A percentile compares a stretch with the other conserved stretches of the same genome.
Conservation (phyloP, 2,113 vertebrate genomes). For the Cyprinus carpio region DNA sequence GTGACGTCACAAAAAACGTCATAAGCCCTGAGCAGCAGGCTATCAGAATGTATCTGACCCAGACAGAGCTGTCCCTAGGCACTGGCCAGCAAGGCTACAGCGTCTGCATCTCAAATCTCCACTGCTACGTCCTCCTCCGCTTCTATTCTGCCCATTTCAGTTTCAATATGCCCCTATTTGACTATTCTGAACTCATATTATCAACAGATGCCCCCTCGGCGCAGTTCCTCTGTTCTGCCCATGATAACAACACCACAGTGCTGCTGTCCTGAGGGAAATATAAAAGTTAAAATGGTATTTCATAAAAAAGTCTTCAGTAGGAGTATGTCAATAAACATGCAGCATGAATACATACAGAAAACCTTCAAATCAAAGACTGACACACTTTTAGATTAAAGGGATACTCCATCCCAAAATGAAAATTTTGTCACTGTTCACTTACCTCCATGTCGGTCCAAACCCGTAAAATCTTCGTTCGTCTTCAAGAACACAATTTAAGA, state of each 20-base stretch:
- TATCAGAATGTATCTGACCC: conserved; percentile 14
- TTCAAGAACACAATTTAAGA: too few species aligned
- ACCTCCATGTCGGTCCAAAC: too few species aligned
- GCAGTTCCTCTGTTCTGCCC: neutral
- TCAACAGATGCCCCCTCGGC: neutral
- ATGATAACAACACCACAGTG: neutral
- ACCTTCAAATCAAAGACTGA: neutral
- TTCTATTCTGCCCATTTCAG: neutral
- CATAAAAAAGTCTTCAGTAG: neutral
- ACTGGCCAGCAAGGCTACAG: neutral
- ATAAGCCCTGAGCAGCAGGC: neutral
- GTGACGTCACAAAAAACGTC: neutral
- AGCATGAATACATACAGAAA: neutral
- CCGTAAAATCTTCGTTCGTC: too few species aligned
- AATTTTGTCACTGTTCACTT: too few species aligned
- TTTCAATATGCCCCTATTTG: neutral
- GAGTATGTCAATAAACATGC: neutral
- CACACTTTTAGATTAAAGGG: neutral
- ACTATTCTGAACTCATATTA: neutral
- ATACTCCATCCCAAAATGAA: too few species aligned
- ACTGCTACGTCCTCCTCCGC: neutral
- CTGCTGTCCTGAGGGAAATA: neutral
- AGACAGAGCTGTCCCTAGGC: conserved; percentile 33
- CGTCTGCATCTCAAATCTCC: conserved; percentile 37
- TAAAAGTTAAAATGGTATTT: conserved; percentile 4